Conservation (phyloP, 2,797 vertebrate genomes). For the Todus mexicanus region DNA sequence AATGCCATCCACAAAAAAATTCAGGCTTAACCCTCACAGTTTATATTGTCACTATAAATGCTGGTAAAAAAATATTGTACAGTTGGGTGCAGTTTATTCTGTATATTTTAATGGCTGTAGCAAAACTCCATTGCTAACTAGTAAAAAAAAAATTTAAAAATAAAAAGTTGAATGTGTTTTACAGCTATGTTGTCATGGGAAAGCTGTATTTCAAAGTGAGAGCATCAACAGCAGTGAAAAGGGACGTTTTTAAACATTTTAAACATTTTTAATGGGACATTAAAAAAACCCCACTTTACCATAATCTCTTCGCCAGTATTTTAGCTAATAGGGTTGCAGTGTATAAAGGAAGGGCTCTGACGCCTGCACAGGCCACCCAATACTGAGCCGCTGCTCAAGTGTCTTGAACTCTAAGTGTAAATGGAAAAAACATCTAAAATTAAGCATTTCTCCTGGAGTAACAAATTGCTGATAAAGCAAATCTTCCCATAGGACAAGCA, state of each 20-base stretch:
- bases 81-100: constrained; percentile 62
- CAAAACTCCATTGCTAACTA: constrained; percentile 52
- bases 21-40: constrained; percentile 52
- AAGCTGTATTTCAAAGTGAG: constrained; percentile 59
- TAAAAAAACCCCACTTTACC: neutral
- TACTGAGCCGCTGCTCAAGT: constrained; percentile 25
- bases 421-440: constrained; percentile 67
- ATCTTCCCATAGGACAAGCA: constrained; percentile 46
- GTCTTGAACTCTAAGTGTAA: constrained; percentile 67
- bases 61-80: constrained; percentile 61
- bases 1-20: constrained; percentile 53
- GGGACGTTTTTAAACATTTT: constrained; percentile 51
- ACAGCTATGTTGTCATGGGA: constrained; percentile 59
- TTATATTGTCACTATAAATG: constrained; percentile 47
- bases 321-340: constrained; percentile 35
- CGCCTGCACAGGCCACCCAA: constrained; percentile 58
- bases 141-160: constrained; percentile 24
- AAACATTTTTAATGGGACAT: constrained; percentile 42
- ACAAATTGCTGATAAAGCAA: constrained; percentile 62
- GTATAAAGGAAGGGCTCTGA: constrained; percentile 28
- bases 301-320: constrained; percentile 58
- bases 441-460: constrained; percentile 56
- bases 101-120: constrained; percentile 60
- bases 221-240: constrained; percentile 33
- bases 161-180: constrained; percentile 39